phyloP scores from a whole-genome alignment of 2,113 vertebrate species.

The Plotosus lineatus region DNA sequence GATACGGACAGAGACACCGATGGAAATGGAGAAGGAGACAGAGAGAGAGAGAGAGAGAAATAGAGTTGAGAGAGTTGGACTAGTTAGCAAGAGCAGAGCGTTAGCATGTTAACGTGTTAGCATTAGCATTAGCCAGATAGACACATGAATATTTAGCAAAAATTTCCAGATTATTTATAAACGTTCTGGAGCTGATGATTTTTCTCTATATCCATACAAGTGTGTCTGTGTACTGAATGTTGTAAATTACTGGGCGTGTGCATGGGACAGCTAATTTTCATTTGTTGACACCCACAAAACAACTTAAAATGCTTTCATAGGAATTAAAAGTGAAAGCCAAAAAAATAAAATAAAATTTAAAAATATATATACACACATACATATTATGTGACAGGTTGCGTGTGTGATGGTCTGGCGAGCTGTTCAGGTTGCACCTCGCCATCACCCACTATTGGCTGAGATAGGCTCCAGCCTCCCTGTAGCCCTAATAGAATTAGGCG shows the following conservation, averaged over 20 bases:
- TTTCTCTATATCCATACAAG: not conserved
- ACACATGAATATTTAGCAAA: slow-evolving; percentile 8
- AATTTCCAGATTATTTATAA: not conserved
- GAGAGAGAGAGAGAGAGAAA: slow-evolving; percentile 22
- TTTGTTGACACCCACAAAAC: not conserved
- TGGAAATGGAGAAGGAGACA: slow-evolving; percentile 54
- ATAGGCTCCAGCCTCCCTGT: too few species aligned
- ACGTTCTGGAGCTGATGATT: not conserved
- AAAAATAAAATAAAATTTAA: not conserved
- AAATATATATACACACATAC: too few species aligned
- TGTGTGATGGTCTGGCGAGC: too few species aligned
- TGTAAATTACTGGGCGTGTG: not conserved
- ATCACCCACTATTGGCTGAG: too few species aligned
- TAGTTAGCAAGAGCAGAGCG: slow-evolving; percentile 68
- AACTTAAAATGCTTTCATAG: not conserved
- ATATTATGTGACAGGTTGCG: too few species aligned
- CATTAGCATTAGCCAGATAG: slow-evolving; percentile 30
- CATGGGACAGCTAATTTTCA: not conserved
- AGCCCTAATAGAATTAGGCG: too few species aligned
- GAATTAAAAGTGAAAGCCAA: not conserved
- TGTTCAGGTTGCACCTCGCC: too few species aligned
- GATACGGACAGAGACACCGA: slow-evolving; percentile 49
- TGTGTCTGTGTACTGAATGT: too few species aligned
- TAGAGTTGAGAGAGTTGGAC: slow-evolving; percentile 42
- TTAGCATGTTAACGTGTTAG: slow-evolving; percentile 56